Conservation (phyloP, 2,113 vertebrate species). For the Zosterops japonicus region DNA sequence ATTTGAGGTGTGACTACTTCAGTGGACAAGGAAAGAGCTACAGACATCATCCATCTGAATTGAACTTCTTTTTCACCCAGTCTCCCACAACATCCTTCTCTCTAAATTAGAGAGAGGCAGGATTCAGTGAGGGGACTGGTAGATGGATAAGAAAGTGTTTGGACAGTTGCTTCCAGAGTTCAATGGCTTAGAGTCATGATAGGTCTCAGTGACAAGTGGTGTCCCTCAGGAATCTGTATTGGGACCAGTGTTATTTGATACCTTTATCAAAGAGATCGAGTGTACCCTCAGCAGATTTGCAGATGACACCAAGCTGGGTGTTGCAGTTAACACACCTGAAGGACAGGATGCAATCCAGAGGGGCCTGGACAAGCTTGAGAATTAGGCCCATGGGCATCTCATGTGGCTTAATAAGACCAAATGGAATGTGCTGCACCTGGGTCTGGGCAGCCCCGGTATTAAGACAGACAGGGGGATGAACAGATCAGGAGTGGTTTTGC, state of each 20-base stretch:
- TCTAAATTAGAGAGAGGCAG: background rate
- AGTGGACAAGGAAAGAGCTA: background rate
- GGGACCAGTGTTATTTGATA: background rate
- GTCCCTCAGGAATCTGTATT: background rate
- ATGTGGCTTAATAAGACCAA: background rate
- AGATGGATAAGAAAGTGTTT: background rate
- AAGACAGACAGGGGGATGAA: background rate
- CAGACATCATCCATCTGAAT: background rate
- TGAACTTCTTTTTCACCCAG: background rate
- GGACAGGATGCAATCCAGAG: background rate
- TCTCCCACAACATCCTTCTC: background rate
- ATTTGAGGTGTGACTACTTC: background rate
- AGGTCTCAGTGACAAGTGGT: background rate
- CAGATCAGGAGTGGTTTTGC: background rate
- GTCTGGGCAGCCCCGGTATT: fast-evolving
- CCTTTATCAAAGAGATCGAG: background rate
- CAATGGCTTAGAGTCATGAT: background rate
- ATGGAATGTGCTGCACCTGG: background rate
- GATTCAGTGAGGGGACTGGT: background rate
- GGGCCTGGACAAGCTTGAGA: background rate
- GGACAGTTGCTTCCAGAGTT: background rate
- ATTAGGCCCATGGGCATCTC: background rate
- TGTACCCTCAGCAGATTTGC: background rate
- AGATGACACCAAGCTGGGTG: background rate
- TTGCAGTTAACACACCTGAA: background rate